Conservation (phyloP, 2,797 vertebrate genomes). For the Smutsia temminckii region DNA sequence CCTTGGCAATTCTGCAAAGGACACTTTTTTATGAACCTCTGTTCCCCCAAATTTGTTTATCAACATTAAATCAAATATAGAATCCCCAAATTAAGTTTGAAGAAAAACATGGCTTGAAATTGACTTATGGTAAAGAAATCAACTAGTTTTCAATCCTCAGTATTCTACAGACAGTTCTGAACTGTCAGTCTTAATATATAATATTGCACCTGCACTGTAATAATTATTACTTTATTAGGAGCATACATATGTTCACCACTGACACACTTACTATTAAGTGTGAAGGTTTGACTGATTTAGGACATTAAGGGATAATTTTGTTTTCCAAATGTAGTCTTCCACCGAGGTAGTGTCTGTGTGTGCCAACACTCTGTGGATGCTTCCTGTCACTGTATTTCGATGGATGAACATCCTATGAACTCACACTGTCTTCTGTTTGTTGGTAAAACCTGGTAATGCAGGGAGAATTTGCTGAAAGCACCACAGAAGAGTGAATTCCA, state of each 20-base stretch:
- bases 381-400: background rate
- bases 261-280: background rate
- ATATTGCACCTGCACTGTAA: background rate
- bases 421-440: conserved; percentile 20
- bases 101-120: conserved; percentile 12
- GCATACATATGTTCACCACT: background rate
- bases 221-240: conserved; percentile 57
- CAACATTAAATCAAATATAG: conserved; percentile 25
- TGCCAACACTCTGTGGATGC: background rate
- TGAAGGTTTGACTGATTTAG: conserved; percentile 27
- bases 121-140: background rate
- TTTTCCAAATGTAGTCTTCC: background rate
- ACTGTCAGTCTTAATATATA: background rate
- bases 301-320: conserved; percentile 30
- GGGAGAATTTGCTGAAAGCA: conserved; percentile 37
- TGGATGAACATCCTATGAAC: background rate
- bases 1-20: background rate
- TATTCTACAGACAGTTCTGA: background rate
- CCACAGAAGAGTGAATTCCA: conserved; percentile 15
- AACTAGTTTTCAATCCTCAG: background rate
- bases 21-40: background rate
- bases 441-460: conserved; percentile 18
- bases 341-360: background rate
- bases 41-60: background rate
- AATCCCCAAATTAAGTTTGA: conserved; percentile 13